phyloP scores from a whole-genome alignment of 2,797 vertebrate genomes.

The Coranthus polyacanthus region DNA sequence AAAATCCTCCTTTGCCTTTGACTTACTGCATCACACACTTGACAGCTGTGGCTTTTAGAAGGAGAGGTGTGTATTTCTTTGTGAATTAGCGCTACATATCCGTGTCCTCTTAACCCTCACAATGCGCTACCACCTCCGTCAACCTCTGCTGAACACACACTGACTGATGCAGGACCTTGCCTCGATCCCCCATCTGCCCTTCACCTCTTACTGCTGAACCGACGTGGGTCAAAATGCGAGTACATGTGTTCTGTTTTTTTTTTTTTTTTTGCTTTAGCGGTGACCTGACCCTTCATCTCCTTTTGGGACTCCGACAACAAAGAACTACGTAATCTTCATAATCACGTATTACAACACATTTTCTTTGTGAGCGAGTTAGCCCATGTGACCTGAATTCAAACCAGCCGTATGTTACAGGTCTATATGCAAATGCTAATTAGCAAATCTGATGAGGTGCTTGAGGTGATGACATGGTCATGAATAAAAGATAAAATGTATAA shows the following conservation, averaged over 20 bases:
- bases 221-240: conserved; percentile 33
- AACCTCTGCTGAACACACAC: not conserved
- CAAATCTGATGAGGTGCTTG: conserved; percentile 11
- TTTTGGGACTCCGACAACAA: conserved; percentile 10
- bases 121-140: not conserved
- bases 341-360: conserved; percentile 18
- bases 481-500: conserved; percentile 25
- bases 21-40: conserved; percentile 60
- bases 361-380: conserved; percentile 18
- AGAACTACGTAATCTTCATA: conserved; percentile 20
- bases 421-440: conserved; percentile 8
- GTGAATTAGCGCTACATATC: not conserved
- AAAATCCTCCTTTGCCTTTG: conserved; percentile 76
- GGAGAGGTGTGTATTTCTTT: conserved; percentile 32
- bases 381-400: conserved; percentile 33
- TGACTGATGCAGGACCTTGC: too few relatives aligned
- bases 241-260: conserved; percentile 9
- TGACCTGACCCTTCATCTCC: conserved; percentile 19
- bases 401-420: not conserved
- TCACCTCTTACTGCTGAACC: not conserved
- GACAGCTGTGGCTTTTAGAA: conserved; percentile 54
- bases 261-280: too few relatives aligned
- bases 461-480: conserved; percentile 14
- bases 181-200: conserved; percentile 15
- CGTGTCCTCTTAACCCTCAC: not conserved